Percentiles rank a stretch among this genome's conserved stretches.
phyloP scores from a whole-genome alignment of 2,797 vertebrate species.

The Aythya fuligula region DNA sequence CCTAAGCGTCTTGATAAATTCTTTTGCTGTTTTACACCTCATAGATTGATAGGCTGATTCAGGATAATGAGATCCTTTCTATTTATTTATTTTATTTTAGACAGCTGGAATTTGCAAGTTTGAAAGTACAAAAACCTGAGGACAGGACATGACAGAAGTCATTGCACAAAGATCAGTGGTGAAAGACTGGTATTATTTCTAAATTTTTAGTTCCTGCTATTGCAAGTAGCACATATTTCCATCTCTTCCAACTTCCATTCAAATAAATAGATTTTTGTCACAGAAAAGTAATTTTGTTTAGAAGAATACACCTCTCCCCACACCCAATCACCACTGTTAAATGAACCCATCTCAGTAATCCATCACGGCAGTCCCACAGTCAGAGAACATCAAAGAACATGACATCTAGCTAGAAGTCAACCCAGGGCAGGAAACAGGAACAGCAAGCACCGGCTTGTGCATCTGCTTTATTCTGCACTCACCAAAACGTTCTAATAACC shows the following conservation, averaged over 20 bases:
- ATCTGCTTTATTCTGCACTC: background rate
- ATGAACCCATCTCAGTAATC: background rate
- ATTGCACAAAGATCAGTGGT: background rate
- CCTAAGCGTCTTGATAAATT: background rate
- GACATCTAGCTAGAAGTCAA: background rate
- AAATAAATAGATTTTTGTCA: background rate
- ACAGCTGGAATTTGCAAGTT: background rate
- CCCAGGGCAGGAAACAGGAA: background rate
- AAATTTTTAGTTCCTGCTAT: background rate
- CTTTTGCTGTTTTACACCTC: background rate
- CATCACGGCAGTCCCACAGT: background rate
- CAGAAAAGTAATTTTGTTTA: background rate
- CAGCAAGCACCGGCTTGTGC: background rate
- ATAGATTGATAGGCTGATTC: background rate
- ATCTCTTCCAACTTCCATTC: background rate
- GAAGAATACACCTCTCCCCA: background rate
- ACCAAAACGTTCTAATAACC: background rate
- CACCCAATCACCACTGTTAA: background rate
- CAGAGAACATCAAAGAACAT: background rate
- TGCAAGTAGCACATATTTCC: background rate
- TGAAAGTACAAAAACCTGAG: background rate
- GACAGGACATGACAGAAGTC: background rate
- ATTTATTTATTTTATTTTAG: background rate
- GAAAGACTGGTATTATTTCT: background rate
- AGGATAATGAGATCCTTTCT: rapidly evolving